Conservation (phyloP, 2,113 vertebrate species). For the Sarotherodon lohbergeri region DNA sequence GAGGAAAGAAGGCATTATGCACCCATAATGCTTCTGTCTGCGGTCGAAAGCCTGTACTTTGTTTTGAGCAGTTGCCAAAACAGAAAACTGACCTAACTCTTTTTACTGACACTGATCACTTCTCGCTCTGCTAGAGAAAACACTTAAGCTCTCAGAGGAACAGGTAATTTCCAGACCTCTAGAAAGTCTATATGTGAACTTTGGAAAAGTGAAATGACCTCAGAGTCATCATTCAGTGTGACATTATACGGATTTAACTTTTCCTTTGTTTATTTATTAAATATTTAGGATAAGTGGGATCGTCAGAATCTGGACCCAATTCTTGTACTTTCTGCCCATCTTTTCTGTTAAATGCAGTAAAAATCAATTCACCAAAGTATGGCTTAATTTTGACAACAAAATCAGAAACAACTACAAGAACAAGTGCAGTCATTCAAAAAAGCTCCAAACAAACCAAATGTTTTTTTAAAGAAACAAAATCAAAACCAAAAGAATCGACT, state of each 20-base stretch:
- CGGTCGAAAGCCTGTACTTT: conserved; percentile 18
- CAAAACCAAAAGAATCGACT: background rate
- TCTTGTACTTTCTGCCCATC: background rate
- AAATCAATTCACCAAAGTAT: background rate
- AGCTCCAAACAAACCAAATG: background rate
- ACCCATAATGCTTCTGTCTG: conserved; percentile 37
- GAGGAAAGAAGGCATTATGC: conserved; percentile 19
- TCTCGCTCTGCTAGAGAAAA: conserved; percentile 32
- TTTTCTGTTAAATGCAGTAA: background rate
- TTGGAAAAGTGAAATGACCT: conserved; percentile 21
- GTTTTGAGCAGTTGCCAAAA: conserved; percentile 32
- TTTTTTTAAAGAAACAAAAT: background rate
- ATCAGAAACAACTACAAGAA: background rate
- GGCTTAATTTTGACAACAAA: background rate
- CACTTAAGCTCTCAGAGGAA: conserved; percentile 26
- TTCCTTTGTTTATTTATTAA: background rate
- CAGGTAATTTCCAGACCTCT: conserved; percentile 12
- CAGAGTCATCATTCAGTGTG: background rate
- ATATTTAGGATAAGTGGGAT: background rate
- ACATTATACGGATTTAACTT: background rate
- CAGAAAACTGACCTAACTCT: background rate
- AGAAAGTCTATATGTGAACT: conserved; percentile 1
- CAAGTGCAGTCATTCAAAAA: background rate
- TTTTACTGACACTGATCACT: conserved; percentile 40
- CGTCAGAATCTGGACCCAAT: background rate